Evolutionary conservation across 64 coral and sea anemone species (phyloP).

Genomic region (Porites australiensis): DNA sequence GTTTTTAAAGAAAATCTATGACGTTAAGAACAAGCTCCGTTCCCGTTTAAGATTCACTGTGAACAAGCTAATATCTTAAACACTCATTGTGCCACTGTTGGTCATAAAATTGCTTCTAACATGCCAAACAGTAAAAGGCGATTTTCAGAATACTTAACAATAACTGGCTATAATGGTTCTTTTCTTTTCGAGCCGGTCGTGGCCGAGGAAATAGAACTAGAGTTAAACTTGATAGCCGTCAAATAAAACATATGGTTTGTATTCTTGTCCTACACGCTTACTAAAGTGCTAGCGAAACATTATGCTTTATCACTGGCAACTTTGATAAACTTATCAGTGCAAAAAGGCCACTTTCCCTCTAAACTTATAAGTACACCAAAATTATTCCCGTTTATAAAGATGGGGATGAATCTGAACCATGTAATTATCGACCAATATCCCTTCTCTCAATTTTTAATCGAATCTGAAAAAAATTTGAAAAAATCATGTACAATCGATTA

Average conservation of each 20-base stretch:
- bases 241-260: slow-evolving; percentile 41
- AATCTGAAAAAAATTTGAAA: no score
- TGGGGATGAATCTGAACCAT: background rate
- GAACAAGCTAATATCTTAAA: slow-evolving; percentile 40
- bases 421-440: slow-evolving; percentile 10
- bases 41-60: no score
- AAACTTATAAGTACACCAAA: slow-evolving; percentile 14
- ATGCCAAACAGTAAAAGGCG: slow-evolving; percentile 19
- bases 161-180: slow-evolving; percentile 30
- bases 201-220: slow-evolving; percentile 41
- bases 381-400: slow-evolving; percentile 35
- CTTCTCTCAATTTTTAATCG: no score
- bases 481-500: background rate
- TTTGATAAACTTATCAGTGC: slow-evolving; percentile 45
- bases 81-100: slow-evolving; percentile 47
- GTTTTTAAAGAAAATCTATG: no score
- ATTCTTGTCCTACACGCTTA: slow-evolving; percentile 21
- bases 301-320: slow-evolving; percentile 35
- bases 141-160: slow-evolving; percentile 38
- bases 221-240: background rate
- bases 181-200: slow-evolving; percentile 44
- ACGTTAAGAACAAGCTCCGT: no score
- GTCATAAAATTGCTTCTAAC: slow-evolving; percentile 41
- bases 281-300: slow-evolving; percentile 38
- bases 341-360: slow-evolving; percentile 5